Evolutionary conservation across 1,140 invertebrate species (phyloP), one percentile per base, ranked within the genome.

Genomic region (Apis florea): DNA sequence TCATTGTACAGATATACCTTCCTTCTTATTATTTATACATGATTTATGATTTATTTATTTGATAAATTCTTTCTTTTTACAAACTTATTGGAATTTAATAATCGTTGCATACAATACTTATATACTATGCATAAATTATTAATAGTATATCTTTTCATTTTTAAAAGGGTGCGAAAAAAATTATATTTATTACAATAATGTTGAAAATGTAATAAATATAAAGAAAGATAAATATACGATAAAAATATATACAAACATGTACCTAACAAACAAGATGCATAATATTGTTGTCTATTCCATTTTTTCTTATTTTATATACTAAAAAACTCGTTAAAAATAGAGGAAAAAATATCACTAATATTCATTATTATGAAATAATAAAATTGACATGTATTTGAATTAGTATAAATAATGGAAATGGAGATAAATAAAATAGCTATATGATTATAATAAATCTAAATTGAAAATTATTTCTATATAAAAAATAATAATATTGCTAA

Each of bases 1-100:
- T 54, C 79, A 67, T 82, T 87, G 85, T 82, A 85, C 82, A 77
- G 82, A 82, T 72, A 70, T 59, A 51, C 21, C n/a, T 40, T 64
- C 66, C 66, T 68, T 17, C 26, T 49, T 56, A 19, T 49, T 21
- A 68, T 68, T 68, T 26, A 68, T 19, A 13, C 4, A 21, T 24
- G 40, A 40, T 40, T 40, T 40, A 40, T 6, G 31, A 40, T 40
- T 40, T 40, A 40, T 24, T 12, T 6, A 49, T 13, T 13, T 67
- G 21, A 21, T 67, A 13, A 40, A 68, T 68, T 68, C 3, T 10
- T 10, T 21, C 11, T 40, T 9, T 31, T 71, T n/a, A 10, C 10
- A n/a, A 40, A 10, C 19, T 31, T 21, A 56, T 47, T n/a, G 19
- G 21, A 47, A 40, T 40, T 67, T 40, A 40, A 47, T 40, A 40